Conservation (phyloP, 2,888 invertebrate species). For the Melipona bicolor region DNA sequence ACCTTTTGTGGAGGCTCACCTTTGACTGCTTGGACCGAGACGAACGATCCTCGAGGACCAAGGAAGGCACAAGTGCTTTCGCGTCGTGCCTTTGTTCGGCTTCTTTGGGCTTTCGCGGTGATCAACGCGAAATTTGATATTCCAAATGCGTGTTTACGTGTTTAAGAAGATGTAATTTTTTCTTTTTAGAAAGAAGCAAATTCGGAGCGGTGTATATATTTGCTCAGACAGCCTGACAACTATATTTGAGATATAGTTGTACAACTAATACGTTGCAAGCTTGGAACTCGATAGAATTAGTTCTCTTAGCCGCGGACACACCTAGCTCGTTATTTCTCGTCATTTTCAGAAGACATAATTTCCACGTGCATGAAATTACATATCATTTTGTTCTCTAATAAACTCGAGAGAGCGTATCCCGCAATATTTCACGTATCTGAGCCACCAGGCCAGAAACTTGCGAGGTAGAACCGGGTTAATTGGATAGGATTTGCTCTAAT, state of each 20-base stretch:
- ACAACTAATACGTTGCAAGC: background rate
- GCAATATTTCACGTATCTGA: background rate
- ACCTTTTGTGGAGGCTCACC: constrained; percentile 31
- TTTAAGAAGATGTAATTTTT: too few relatives aligned
- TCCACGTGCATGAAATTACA: background rate
- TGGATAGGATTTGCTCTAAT: background rate
- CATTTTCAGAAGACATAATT: background rate
- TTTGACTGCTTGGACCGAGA: constrained; percentile 6
- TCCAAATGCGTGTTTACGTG: background rate
- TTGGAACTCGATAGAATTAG: background rate
- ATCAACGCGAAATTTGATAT: constrained; percentile 7
- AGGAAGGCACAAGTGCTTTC: background rate
- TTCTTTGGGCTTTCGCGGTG: background rate
- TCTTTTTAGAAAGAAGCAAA: background rate
- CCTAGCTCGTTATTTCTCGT: background rate
- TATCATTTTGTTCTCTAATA: background rate
- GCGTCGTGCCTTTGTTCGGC: background rate
- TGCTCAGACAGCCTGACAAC: background rate
- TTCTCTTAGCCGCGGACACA: background rate
- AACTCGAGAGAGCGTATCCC: background rate
- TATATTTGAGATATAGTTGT: background rate
- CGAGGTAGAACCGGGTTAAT: background rate
- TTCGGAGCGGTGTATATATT: background rate
- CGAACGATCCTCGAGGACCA: constrained; percentile 13
- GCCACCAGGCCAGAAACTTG: background rate